phyloP scores from a whole-genome alignment of 2,113 vertebrate genomes.

The Thinocorus orbignyianus region DNA sequence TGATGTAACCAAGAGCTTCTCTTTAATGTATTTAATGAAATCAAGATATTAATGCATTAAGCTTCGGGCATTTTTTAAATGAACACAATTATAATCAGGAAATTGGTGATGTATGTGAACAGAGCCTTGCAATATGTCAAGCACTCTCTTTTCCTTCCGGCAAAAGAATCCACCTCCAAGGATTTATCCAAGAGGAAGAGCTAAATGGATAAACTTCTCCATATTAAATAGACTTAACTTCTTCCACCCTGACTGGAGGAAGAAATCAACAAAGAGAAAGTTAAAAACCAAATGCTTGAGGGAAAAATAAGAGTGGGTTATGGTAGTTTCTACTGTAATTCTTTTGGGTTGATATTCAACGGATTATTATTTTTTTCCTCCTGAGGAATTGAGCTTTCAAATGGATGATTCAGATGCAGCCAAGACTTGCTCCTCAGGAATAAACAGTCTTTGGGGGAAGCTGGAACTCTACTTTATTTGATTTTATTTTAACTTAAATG shows the following conservation, averaged over 20 bases:
- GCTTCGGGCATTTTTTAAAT: slow-evolving; percentile 32
- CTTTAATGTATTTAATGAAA: slow-evolving; percentile 32
- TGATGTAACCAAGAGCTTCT: slow-evolving; percentile 17
- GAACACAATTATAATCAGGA: slow-evolving; percentile 35
- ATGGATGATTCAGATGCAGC: neutral
- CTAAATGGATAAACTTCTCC: slow-evolving; percentile 18
- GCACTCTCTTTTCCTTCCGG: neutral
- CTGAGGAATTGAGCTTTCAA: neutral
- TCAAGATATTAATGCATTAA: slow-evolving; percentile 39
- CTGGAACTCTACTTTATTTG: neutral
- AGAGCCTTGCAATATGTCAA: slow-evolving; percentile 5
- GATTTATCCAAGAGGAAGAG: slow-evolving; percentile 43
- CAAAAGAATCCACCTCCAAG: slow-evolving; percentile 33
- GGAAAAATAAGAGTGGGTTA: neutral
- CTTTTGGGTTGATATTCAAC: neutral
- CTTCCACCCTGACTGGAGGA: neutral
- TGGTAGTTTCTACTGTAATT: neutral
- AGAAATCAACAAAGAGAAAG: neutral
- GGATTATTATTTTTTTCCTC: neutral
- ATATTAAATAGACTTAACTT: slow-evolving; percentile 37
- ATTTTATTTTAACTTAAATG: neutral
- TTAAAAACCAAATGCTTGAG: neutral
- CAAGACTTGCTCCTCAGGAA: neutral
- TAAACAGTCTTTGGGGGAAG: neutral
- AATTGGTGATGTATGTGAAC: slow-evolving; percentile 27